Evolutionary conservation across 2,797 vertebrate species (phyloP), one percentile per base, ranked within the genome.

Genomic region (Furcifer pardalis): DNA sequence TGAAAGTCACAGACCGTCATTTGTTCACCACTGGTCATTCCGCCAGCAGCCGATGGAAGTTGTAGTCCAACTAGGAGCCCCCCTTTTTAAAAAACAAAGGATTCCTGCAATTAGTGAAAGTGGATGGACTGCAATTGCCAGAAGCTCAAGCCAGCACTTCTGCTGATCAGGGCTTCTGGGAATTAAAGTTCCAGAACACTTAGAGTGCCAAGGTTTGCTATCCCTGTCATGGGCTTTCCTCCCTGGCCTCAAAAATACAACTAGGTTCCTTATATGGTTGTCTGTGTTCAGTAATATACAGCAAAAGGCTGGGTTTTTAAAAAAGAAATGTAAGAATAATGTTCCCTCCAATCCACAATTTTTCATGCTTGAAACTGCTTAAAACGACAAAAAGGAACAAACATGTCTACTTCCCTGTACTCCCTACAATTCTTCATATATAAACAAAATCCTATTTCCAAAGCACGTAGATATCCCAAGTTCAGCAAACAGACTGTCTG

Each of bases 371-470:
- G 84, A 84, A 0, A 0, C 87, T 86, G 89, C 0, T 89, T 86
- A 92, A 87, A 92, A 93, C 89, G 84, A 92, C 85, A 84, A 86
- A 92, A 91, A 89, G 83, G 84, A 91, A 90, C 81, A 90, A 91
- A 87, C 79, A 87, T 56, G 52, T 81, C 89, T 89, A 86, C 37
- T 87, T 49, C 81, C 17, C 77, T 90, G 92, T 93, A 92, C 93
- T 92, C 85, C 89, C 73, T 90, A 92, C 92, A 93, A 92, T 94
- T 83, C 89, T 89, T 85, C 91, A 92, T 93, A 85, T 27, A 92
- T 87, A 92, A 94, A 93, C 89, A 89, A 86, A 3, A 77, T 84
- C 77, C 79, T 84, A 69, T 92, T 93, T 91, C 91, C 88, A 94
- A 94, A 94, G 90, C 86, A 91, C 25, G n/a, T 85, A 83, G 81